These are phyloP conservation scores for Myotis lucifugus DNA, from an alignment of 2,113 vertebrate species.

Conservation along the genomic window DNA sequence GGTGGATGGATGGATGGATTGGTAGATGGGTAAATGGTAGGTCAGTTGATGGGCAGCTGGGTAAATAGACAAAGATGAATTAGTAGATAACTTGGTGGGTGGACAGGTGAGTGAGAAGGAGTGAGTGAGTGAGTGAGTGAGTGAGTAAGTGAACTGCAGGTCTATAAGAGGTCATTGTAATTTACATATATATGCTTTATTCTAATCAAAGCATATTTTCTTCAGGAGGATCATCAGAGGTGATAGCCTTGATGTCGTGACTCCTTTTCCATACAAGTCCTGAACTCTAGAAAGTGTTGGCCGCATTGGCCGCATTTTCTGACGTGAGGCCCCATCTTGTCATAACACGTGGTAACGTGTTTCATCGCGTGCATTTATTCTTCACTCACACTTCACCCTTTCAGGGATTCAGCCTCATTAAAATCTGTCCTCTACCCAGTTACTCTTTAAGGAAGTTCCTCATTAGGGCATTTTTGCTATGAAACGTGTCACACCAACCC, in stretches of 20 bases:
- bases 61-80: background rate
- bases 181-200: background rate
- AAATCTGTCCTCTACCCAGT: slow-evolving; percentile 48
- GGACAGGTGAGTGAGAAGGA: background rate
- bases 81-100: background rate
- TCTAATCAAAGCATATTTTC: slow-evolving; percentile 39
- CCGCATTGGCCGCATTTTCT: background rate
- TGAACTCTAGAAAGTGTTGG: slow-evolving; percentile 30
- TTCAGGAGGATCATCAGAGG: background rate
- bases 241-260: background rate
- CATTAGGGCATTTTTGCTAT: slow-evolving; percentile 72
- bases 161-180: background rate
- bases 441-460: slow-evolving; percentile 76
- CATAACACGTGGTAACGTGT: background rate
- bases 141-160: background rate
- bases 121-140: background rate
- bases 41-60: background rate
- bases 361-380: slow-evolving; percentile 62
- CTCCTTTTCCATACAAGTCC: slow-evolving; percentile 13
- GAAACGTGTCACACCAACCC: slow-evolving; percentile 62
- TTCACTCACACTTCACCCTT: slow-evolving; percentile 53
- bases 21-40: background rate
- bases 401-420: slow-evolving; percentile 71
- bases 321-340: slow-evolving; percentile 30
- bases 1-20: background rate